These are phyloP conservation scores for Fistularia commersonii DNA, from an alignment of 2,797 vertebrate species.

Conservation along the genomic window DNA sequence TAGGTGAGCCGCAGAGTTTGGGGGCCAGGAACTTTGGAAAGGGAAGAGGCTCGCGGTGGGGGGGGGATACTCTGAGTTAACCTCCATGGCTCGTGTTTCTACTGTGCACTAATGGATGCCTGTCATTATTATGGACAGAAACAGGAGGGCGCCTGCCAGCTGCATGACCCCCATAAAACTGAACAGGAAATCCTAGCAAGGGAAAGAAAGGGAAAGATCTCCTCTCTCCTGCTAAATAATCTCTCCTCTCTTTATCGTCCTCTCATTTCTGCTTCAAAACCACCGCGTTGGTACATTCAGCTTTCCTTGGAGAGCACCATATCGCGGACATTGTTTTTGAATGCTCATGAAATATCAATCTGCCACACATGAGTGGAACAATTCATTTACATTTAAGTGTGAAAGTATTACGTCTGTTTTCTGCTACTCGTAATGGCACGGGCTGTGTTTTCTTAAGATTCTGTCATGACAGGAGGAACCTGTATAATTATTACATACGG, in stretches of 20 bases:
- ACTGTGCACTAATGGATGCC: conserved; percentile 73
- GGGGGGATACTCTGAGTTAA: conserved; percentile 53
- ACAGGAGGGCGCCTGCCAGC: conserved; percentile 78
- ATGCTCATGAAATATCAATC: conserved; percentile 13
- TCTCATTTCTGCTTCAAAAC: conserved; percentile 27
- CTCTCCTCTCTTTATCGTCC: conserved; percentile 21
- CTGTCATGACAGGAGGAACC: conserved; percentile 42
- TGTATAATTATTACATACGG: conserved; percentile 71
- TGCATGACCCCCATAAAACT: conserved; percentile 79
- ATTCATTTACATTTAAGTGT: conserved; percentile 15
- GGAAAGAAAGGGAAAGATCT: conserved; percentile 62
- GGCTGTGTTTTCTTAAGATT: conserved; percentile 35
- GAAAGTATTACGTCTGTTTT: no score
- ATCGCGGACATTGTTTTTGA: neutral
- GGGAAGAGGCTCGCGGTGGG: conserved; percentile 55
- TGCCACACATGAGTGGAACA: conserved; percentile 7
- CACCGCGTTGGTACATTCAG: conserved; percentile 9
- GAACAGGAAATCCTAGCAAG: conserved; percentile 74
- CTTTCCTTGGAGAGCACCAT: conserved; percentile 2
- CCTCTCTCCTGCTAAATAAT: conserved; percentile 28
- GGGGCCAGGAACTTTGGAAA: conserved; percentile 51
- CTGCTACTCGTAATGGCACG: conserved; percentile 9
- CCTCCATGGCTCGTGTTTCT: conserved; percentile 72
- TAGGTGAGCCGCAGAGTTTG: conserved; percentile 35
- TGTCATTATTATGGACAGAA: conserved; percentile 78